Evolutionary conservation across 2,888 invertebrate species (phyloP), one percentile per base, ranked within the genome.

Genomic region (Danaus chrysippus): DNA sequence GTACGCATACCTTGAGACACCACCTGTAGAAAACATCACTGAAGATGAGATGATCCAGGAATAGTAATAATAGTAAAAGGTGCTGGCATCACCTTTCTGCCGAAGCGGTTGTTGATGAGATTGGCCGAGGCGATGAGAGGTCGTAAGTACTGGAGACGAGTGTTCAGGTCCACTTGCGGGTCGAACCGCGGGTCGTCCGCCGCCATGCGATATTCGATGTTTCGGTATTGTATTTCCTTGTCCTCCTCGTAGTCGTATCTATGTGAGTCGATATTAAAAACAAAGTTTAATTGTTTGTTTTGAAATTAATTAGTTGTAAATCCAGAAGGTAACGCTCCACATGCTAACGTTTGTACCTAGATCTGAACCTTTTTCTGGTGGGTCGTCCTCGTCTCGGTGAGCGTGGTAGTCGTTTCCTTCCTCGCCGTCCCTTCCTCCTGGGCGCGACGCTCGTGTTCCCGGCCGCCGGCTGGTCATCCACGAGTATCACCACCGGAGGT

Each of bases 101-200:
- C 96, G 34, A 95, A 94, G 59, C 94, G 92, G 77, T 93, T 94
- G 80, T 96, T 96, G 80, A 96, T 95, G 75, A 95, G 90, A 79
- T 96, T 96, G 71, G 96, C 94, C 64, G 93, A 91, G n/a, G 95
- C 93, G 68, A 94, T 91, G 70, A 92, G 91, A 19, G 91, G 86
- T 57, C 91, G 88, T 66, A 92, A 74, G 43, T 83, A 81, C 67
- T 87, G 88, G 54, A 90, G 84, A 42, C 92, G 86, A 68, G 90
- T 91, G 69, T 79, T 81, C 62, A 91, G 74, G 71, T 89, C 90
- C 62, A 91, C 87, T 71, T 89, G 90, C 52, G 90, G 90, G 74
- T 90, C 90, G 73, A 91, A 91, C 69, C 90, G 86, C n/a, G 90
- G 90, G 73, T 91, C 90, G 76, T 91, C 90, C 19, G 91, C 88